Base-by-base conservation (phyloP, 2,113 vertebrate genomes). In the Alexandromys fortis region DNA sequence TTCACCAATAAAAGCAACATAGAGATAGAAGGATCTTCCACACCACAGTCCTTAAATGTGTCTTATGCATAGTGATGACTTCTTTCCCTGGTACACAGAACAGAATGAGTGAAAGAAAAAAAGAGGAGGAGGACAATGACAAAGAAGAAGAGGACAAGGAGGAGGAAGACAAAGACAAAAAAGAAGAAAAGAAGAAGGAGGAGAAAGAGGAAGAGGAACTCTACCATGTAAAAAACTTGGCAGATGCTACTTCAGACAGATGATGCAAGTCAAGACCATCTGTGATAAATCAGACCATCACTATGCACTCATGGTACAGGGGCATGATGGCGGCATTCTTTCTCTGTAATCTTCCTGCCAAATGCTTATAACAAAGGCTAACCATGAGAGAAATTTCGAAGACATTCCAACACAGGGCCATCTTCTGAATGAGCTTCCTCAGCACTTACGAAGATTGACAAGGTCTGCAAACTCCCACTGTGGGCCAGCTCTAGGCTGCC, bases 251-350 rank as follows among this genome's bases (percentile, higher is more conserved):
- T 17, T 42, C 81, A 49, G 26, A 16, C 12, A 67, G 30, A 22
- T 21, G 55, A 55, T 30, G 13, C 86, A 49, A 52, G n/a, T 91
- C 58, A 38, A 38, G 13, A 33, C 61, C 12, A 33, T 19, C 4
- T 30, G 47, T 49, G 24, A 58, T 30, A 55, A 81, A n/a, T 73
- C 65, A 35, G 55, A 5, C 21, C 14, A 58, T 7, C 33, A 9
- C 0, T 10, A 58, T 3, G 1, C 17, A 28, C 7, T 35, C 21
- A 28, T 19, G 6, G n/a, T 30, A 11, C 4, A 63, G 28, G 14
- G 17, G 0, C 6, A 89, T 13, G 19, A 33, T 8, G 26, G 26
- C 17, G 16, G 55, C 38, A 75, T 38, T 86, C 83, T 38, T 47
- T 17, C 30, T 86, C 78, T 67, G n/a, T 28, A 22, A 90, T 49